Evolutionary conservation across 92 coral and sea anemone species (phyloP).

Genomic region (Metridium senile): DNA sequence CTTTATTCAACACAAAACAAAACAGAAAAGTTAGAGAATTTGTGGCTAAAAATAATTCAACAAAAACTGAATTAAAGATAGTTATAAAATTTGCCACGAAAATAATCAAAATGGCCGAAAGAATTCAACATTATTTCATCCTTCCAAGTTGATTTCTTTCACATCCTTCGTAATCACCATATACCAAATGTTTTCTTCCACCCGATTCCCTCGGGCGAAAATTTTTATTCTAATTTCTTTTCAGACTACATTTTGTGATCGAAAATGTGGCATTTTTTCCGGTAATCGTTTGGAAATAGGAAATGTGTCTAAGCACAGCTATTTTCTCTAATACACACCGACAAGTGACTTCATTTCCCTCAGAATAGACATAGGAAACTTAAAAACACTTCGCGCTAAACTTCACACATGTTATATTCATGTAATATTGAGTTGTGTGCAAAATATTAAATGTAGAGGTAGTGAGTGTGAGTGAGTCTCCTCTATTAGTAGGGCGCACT

Average conservation of each 20-base stretch:
- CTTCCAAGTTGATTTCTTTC: constrained; percentile 3
- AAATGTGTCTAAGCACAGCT: constrained; percentile 22
- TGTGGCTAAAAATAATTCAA: too few relatives aligned
- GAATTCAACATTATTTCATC: background rate
- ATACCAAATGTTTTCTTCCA: constrained; percentile 10
- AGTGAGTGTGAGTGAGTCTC: too few relatives aligned
- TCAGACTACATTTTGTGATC: constrained; percentile 25
- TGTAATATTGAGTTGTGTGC: too few relatives aligned
- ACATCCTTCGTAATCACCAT: constrained; percentile 12
- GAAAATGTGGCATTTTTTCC: constrained; percentile 27
- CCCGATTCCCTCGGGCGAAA: constrained; percentile 5
- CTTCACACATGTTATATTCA: too few relatives aligned
- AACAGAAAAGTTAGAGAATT: too few relatives aligned
- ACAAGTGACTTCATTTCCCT: constrained; percentile 18
- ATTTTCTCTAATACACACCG: constrained; percentile 25
- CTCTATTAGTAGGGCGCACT: too few relatives aligned
- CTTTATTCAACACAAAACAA: too few relatives aligned
- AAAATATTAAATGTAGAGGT: too few relatives aligned
- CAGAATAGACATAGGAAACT: constrained; percentile 1
- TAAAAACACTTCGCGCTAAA: background rate
- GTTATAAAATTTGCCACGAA: background rate
- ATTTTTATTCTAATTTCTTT: constrained; percentile 11
- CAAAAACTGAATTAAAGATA: too few relatives aligned
- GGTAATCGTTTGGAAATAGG: constrained; percentile 22
- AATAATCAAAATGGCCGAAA: background rate